A percentile compares a stretch with the other conserved stretches of the same genome.
phyloP scores from a whole-genome alignment of 2,113 vertebrate species.

The Castor canadensis region DNA sequence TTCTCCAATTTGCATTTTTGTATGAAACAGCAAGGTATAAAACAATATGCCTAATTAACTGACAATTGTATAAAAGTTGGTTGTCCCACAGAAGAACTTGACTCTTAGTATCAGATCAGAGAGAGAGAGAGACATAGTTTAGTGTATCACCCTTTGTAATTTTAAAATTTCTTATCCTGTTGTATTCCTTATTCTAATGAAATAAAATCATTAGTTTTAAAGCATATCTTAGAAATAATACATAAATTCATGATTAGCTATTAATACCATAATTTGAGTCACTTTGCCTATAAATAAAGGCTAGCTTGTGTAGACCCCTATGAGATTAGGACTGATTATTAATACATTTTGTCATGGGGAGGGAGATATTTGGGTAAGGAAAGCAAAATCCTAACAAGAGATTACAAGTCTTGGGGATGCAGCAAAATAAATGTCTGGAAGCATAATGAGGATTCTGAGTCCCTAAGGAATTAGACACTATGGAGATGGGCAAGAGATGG shows the following conservation, averaged over 20 bases:
- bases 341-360: neutral
- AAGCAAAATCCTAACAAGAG: neutral
- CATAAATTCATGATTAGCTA: neutral
- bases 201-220: constrained; percentile 20
- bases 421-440: neutral
- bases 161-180: constrained; percentile 21
- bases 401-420: neutral
- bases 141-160: neutral
- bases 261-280: neutral
- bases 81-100: too few relatives aligned
- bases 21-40: neutral
- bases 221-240: neutral
- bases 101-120: neutral
- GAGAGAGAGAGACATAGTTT: neutral
- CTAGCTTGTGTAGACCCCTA: neutral
- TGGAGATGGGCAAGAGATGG: neutral
- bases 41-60: neutral
- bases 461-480: neutral
- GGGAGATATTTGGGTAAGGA: neutral
- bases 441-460: neutral
- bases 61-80: neutral
- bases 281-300: neutral
- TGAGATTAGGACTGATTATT: neutral
- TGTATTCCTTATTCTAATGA: neutral
- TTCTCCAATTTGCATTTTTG: neutral